Conservation (phyloP, 1,140 invertebrate species). For the Hyles vespertilio region DNA sequence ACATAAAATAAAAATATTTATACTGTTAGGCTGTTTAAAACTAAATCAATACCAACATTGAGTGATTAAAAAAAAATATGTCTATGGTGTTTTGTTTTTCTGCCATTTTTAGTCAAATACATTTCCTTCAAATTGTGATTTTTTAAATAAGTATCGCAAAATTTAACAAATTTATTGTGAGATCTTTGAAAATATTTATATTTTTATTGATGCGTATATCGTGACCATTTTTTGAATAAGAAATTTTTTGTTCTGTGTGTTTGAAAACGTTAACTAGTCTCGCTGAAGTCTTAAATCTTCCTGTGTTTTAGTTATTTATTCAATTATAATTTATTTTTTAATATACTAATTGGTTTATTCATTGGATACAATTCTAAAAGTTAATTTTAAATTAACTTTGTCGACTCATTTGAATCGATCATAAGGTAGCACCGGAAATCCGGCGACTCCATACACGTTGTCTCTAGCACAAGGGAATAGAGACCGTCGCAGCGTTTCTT, state of each 20-base stretch:
- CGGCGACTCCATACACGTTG: conserved; percentile 69
- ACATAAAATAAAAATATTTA: neutral
- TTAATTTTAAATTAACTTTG: conserved; percentile 24
- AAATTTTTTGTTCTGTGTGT: conserved; percentile 16
- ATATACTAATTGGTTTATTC: neutral
- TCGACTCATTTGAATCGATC: conserved; percentile 49
- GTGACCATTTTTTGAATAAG: conserved; percentile 13
- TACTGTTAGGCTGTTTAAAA: too few relatives aligned
- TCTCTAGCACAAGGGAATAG: conserved; percentile 67
- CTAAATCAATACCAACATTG: too few relatives aligned
- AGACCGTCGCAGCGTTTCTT: conserved; percentile 71
- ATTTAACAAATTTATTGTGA: conserved; percentile 64
- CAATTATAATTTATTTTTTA: conserved; percentile 11
- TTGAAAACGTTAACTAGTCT: conserved; percentile 10
- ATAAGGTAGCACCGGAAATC: conserved; percentile 60
- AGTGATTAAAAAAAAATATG: conserved; percentile 28
- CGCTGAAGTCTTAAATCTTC: conserved; percentile 3
- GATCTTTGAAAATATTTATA: conserved; percentile 47
- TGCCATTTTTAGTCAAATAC: conserved; percentile 70
- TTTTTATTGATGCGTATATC: conserved; percentile 29
- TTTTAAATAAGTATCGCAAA: conserved; percentile 52
- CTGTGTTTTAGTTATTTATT: conserved; percentile 6
- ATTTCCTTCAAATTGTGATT: conserved; percentile 61
- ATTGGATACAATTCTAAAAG: conserved; percentile 1
- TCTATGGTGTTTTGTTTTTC: conserved; percentile 60